phyloP scores from a whole-genome alignment of 2,888 invertebrate species.

The Stegana nigrithorax region DNA sequence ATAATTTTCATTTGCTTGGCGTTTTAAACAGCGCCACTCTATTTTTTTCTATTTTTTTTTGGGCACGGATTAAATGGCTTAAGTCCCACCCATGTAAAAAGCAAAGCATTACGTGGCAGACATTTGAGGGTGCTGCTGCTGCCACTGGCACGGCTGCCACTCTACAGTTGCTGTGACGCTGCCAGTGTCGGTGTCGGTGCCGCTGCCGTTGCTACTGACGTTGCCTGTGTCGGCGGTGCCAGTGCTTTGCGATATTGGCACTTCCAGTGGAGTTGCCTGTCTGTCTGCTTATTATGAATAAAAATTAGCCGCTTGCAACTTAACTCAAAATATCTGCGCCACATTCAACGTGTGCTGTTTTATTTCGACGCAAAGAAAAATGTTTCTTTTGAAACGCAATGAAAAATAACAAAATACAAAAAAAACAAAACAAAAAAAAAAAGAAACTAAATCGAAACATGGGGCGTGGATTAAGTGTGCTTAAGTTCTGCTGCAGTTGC shows the following conservation, averaged over 20 bases:
- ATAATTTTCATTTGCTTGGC: not conserved
- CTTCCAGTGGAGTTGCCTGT: no score
- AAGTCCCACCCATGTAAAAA: slow-evolving; percentile 7
- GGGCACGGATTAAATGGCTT: slow-evolving; percentile 23
- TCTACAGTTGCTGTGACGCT: not conserved
- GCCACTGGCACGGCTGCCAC: no score
- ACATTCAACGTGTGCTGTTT: slow-evolving; percentile 1
- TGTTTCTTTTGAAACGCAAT: not conserved
- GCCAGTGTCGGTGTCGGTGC: not conserved
- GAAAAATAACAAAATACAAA: not conserved
- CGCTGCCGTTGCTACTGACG: not conserved
- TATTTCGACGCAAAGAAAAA: slow-evolving; percentile 1
- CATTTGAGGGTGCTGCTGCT: no score
- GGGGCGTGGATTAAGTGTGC: slow-evolving; percentile 58
- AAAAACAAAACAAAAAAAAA: not conserved
- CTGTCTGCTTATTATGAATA: no score
- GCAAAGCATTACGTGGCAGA: not conserved
- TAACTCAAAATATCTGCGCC: not conserved
- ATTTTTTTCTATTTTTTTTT: slow-evolving; percentile 15
- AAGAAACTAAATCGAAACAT: slow-evolving; percentile 28
- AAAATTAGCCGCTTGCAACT: no score
- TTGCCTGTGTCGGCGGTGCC: not conserved
- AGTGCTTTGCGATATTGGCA: no score
- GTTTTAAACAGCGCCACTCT: slow-evolving; percentile 15
- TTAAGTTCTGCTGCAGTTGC: slow-evolving; percentile 47